A percentile compares a stretch with the other conserved stretches of the same genome.
Conservation (phyloP, 2,113 vertebrate genomes). For the Cavia porcellus region DNA sequence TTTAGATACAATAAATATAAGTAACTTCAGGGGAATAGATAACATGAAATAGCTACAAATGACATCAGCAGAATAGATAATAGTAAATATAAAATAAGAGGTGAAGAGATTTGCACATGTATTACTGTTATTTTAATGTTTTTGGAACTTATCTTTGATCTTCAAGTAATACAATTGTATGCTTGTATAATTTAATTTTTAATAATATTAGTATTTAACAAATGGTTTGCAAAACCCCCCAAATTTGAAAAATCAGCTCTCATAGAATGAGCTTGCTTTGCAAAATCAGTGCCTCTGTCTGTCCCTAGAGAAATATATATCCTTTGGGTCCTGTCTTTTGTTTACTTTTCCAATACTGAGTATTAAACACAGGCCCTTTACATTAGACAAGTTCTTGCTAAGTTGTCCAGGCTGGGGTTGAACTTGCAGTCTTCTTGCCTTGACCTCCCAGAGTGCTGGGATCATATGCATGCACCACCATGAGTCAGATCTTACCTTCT, state of each 20-base stretch:
- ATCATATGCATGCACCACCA: neutral
- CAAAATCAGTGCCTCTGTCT: neutral
- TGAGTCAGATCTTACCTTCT: neutral
- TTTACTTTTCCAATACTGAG: neutral
- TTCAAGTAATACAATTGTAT: neutral
- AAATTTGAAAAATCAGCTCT: neutral
- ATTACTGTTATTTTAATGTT: conserved; percentile 1
- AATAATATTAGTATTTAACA: neutral
- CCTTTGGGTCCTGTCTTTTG: neutral
- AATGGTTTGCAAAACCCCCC: neutral
- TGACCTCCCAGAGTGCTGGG: neutral
- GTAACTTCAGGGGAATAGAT: neutral
- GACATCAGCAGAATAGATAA: neutral
- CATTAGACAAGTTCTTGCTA: neutral
- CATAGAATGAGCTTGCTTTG: neutral
- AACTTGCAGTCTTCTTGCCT: neutral
- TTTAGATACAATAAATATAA: neutral
- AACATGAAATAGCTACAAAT: neutral
- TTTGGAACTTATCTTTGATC: neutral
- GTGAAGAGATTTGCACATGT: neutral
- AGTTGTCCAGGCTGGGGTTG: neutral
- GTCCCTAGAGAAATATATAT: neutral
- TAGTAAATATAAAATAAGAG: neutral
- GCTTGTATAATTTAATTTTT: conserved; percentile 22
- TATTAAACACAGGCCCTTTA: neutral